Percentiles rank a stretch among this genome's conserved stretches.
Conservation (phyloP, 2,888 invertebrate genomes). For the Acanthosoma haemorrhoidale region DNA sequence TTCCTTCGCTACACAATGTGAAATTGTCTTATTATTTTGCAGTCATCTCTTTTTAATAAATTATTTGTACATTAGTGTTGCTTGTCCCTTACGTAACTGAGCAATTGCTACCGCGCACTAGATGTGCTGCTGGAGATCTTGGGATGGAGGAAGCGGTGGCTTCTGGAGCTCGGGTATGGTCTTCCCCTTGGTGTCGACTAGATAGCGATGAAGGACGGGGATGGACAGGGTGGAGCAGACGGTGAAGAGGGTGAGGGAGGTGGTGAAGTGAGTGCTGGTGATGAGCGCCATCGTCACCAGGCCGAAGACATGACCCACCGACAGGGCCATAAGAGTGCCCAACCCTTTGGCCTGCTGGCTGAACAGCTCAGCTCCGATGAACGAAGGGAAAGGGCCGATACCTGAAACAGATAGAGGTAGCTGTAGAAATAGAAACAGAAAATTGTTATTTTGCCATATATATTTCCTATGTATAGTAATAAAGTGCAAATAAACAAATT, state of each 20-base stretch:
- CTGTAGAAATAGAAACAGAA: background rate
- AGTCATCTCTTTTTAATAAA: no score
- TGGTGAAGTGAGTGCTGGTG: background rate
- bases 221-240: background rate
- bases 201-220: background rate
- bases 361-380: conserved; percentile 26
- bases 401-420: background rate
- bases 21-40: no score
- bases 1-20: no score
- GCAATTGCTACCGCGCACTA: background rate
- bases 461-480: no score
- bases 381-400: conserved; percentile 25
- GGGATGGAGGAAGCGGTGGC: background rate
- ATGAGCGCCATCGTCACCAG: conserved; percentile 12
- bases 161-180: background rate
- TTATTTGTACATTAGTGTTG: no score
- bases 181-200: conserved; percentile 20
- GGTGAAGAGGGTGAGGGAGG: conserved; percentile 16
- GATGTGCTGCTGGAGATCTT: background rate
- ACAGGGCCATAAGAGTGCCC: conserved; percentile 11
- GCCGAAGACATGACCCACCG: background rate
- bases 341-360: background rate
- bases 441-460: background rate
- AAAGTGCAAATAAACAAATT: no score
- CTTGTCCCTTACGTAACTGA: no score